These are phyloP conservation scores for Bombycilla garrulus DNA, from an alignment of 2,113 vertebrate species.

Conservation along the genomic window DNA sequence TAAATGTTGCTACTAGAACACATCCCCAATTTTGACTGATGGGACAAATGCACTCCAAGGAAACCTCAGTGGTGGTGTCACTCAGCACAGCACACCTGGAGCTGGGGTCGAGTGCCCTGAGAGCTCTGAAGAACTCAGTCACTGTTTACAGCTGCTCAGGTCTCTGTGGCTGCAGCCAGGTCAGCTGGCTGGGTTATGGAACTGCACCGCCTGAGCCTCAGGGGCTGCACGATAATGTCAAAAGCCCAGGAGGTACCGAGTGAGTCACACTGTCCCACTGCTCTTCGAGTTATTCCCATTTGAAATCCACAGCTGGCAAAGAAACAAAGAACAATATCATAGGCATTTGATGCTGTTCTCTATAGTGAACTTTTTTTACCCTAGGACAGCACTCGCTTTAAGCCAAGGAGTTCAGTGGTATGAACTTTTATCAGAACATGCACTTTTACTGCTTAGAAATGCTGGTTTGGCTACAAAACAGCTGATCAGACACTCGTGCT, in stretches of 20 bases:
- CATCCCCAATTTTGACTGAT: background rate
- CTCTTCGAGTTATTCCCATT: slow-evolving; percentile 66
- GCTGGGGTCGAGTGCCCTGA: background rate
- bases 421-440: slow-evolving; percentile 60
- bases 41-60: background rate
- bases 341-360: slow-evolving; percentile 65
- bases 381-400: slow-evolving; percentile 4
- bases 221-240: slow-evolving; percentile 45
- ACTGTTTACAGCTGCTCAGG: slow-evolving; percentile 4
- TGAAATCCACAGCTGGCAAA: slow-evolving; percentile 68
- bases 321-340: slow-evolving; percentile 70
- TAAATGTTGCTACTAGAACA: background rate
- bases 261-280: slow-evolving; percentile 72
- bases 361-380: slow-evolving; percentile 65
- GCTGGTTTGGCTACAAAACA: slow-evolving; percentile 35
- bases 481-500: background rate
- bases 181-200: background rate
- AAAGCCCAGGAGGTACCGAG: slow-evolving; percentile 64
- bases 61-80: background rate
- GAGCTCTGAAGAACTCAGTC: background rate
- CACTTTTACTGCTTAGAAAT: slow-evolving; percentile 31
- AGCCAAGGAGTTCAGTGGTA: slow-evolving; percentile 47
- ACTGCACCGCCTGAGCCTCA: no score
- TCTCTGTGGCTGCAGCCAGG: slow-evolving; percentile 1
- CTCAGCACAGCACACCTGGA: slow-evolving; percentile 15